Evolutionary conservation across 1,140 invertebrate species (phyloP).

Genomic region (Neelides sp.): DNA sequence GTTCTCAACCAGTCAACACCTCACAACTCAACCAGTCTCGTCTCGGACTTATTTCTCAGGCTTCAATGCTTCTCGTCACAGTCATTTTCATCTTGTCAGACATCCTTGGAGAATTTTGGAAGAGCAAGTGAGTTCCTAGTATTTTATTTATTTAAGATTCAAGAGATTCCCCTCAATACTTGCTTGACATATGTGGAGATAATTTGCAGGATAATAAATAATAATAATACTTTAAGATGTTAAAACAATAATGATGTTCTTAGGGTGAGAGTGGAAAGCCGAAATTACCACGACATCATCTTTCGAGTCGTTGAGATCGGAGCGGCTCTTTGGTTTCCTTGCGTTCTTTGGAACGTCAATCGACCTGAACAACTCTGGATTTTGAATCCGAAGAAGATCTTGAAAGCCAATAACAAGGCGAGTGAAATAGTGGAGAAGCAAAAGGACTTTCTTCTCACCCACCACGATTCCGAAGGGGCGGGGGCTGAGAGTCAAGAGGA

Average conservation of each 20-base stretch:
- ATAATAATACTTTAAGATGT: neutral
- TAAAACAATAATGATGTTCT: slow-evolving; percentile 10
- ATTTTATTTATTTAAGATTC: neutral
- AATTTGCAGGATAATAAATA: neutral
- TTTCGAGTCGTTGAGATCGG: slow-evolving; percentile 84
- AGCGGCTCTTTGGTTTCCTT: slow-evolving; percentile 88
- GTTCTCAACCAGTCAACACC: slow-evolving; percentile 47
- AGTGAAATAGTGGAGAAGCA: neutral
- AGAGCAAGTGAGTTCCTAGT: slow-evolving; percentile 54
- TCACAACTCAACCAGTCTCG: slow-evolving; percentile 85
- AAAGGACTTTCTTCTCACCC: neutral
- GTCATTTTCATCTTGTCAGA: slow-evolving; percentile 79
- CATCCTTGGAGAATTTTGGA: slow-evolving; percentile 81
- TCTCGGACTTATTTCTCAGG: slow-evolving; percentile 73
- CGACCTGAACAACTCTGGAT: slow-evolving; percentile 85
- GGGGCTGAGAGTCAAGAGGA: slow-evolving; percentile 10
- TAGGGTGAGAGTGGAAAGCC: slow-evolving; percentile 71
- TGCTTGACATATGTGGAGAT: neutral
- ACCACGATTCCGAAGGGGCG: neutral
- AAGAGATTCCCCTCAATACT: neutral
- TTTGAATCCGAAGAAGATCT: slow-evolving; percentile 73
- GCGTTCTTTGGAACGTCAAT: slow-evolving; percentile 87
- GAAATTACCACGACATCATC: slow-evolving; percentile 81
- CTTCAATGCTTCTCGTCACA: slow-evolving; percentile 68
- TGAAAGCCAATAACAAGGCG: slow-evolving; percentile 40